Evolutionary conservation across 2,797 vertebrate genomes (phyloP), one percentile per base, ranked within the genome.

Genomic region (Alectoris magna): DNA sequence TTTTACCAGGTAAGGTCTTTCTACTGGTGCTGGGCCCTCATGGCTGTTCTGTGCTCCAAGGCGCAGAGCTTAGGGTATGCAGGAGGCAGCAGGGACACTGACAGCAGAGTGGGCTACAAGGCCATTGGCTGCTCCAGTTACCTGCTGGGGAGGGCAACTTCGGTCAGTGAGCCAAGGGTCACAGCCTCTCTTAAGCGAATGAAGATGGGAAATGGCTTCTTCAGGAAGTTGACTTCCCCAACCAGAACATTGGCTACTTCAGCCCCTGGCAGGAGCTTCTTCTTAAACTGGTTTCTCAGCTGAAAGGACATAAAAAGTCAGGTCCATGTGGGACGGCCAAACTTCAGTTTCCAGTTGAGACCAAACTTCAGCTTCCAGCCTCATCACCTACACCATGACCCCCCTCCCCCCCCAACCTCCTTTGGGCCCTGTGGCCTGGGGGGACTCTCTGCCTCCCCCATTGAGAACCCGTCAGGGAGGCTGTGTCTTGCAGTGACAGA

Each of bases 121-220:
- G 56, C 24, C 49, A 18, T 8, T 1, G 0, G 19, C n/a, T 1
- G 0, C 21, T 36, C 27, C 6, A 0, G 56, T 96, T 94, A 98
- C 98, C 98, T 98, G 97, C 97, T 98, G 41, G 98, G 97, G 18
- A 98, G 94, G 71, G 96, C 64, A 9, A 98, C 95, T 83, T 98
- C 98, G 1, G 94, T 97, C 70, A 98, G 91, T 0, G 94, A 90
- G 44, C 98, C 98, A 1, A 98, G 96, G 66, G 89, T 75, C 55
- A 95, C 89, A 0, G 93, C 95, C 17, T 38, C 64, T 90, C n/a
- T 89, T 48, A 98, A 94, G 38, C 97, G 95, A 64, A 98, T 90
- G 78, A 98, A 98, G 76, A 93, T 92, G 2, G 87, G 60, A n/a
- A 98, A 96, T 13, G 98, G 97, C 78, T 97, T 96, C 64, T 93